A percentile compares a stretch with the other conserved stretches of the same genome.
Conservation (phyloP, 2,888 invertebrate genomes). For the Cephus pygmeus region DNA sequence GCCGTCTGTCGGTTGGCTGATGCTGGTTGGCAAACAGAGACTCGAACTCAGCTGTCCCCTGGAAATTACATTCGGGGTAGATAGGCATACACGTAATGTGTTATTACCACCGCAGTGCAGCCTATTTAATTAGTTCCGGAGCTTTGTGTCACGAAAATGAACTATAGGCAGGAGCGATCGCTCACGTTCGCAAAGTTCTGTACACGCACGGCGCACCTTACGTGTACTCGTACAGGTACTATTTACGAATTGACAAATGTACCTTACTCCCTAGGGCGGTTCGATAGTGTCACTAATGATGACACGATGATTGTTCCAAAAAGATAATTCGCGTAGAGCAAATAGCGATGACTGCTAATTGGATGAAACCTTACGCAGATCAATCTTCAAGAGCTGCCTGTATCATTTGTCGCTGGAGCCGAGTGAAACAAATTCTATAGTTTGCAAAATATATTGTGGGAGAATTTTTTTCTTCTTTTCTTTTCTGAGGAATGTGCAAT, state of each 20-base stretch:
- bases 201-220: background rate
- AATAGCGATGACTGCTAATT: background rate
- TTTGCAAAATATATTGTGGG: background rate
- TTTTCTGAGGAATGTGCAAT: background rate
- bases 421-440: background rate
- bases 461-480: background rate
- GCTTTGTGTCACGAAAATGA: conserved; percentile 26
- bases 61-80: conserved; percentile 1
- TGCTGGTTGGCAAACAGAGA: background rate
- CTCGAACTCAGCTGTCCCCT: background rate
- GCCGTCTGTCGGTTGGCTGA: background rate
- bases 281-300: background rate
- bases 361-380: background rate
- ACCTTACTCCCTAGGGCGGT: background rate
- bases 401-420: background rate
- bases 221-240: background rate
- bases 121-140: conserved; percentile 44
- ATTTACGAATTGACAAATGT: background rate
- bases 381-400: background rate
- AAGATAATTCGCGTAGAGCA: background rate
- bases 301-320: background rate
- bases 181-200: background rate
- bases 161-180: background rate
- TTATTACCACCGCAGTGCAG: conserved; percentile 38
- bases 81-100: conserved; percentile 26